Base-by-base conservation (phyloP, 2,888 invertebrate species). In the Acanthosepion esculentum region DNA sequence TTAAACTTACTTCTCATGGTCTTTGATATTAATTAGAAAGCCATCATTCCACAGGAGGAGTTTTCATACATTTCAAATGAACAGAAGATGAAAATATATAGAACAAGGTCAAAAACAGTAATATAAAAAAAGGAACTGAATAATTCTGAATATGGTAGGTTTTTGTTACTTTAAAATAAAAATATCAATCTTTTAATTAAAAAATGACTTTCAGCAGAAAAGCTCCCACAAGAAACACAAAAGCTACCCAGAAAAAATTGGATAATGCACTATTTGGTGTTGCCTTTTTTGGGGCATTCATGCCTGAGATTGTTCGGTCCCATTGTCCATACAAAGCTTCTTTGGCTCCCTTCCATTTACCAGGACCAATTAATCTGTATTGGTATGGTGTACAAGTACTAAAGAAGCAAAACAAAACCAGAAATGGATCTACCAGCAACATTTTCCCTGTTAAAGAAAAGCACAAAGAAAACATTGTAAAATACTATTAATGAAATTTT, bases 271-370 rank as follows among this genome's bases (percentile, higher is more conserved):
- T 20, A n/a, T 18, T 91, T 50, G 50, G 64, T 92, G 20, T 94
- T 64, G 15, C 18, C 12, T 78, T 78, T 12, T n/a, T 12, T 2
- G 78, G 15, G 15, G 96, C 96, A 48, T 95, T 95, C n/a, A 97
- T 91, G 0, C 96, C 96, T 53, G 94, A 95, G 33, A 95, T 94
- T 18, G 96, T 96, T 53, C 97, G 95, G 48, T 97, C 96, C 96
- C 96, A 96, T 95, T 96, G 96, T n/a, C 96, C 97, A 94, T 97
- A 93, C 91, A 98, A 97, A 33, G 98, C 97, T 7, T 97, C 95
- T 93, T 97, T 96, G 1, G 98, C 98, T 7, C 97, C 97, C 8
- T 95, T 94, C 98, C 98, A 98, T 33, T 96, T 94, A 92, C 97
- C 96, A 20, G 97, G 97, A 2, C 98, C 98, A 91, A 95, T 95